These are phyloP conservation scores for Uria lomvia DNA, from an alignment of 2,113 vertebrate genomes.

Conservation along the genomic window DNA sequence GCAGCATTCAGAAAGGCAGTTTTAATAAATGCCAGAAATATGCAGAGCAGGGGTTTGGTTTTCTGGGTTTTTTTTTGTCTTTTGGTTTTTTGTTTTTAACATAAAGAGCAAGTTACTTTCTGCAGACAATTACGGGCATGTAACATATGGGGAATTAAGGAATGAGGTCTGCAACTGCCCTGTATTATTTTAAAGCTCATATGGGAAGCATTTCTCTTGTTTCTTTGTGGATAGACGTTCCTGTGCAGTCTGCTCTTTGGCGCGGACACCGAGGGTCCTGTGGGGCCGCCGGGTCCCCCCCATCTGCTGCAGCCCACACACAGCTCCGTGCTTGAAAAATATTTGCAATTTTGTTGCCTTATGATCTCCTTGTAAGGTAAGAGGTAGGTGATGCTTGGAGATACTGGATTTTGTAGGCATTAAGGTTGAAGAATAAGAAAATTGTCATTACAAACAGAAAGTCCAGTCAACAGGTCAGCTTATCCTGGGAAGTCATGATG, in stretches of 20 bases:
- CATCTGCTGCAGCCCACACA: neutral
- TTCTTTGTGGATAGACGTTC: neutral
- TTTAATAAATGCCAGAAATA: neutral
- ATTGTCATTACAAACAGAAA: neutral
- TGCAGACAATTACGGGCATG: neutral
- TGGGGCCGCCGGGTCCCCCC: neutral
- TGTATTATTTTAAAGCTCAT: neutral
- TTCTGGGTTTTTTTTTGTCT: neutral
- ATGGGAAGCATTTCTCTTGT: neutral
- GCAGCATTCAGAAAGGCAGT: neutral
- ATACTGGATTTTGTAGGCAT: neutral
- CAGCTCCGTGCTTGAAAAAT: neutral
- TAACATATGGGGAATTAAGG: neutral
- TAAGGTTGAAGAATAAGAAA: neutral
- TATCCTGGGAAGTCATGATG: accelerated
- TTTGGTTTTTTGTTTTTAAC: neutral
- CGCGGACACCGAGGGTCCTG: accelerated
- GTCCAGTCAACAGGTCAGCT: neutral
- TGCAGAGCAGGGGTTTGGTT: neutral
- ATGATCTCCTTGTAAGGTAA: neutral
- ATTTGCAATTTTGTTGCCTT: neutral
- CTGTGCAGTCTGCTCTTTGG: neutral
- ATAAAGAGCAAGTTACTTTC: neutral
- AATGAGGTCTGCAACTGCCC: neutral
- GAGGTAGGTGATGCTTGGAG: neutral